Base-by-base conservation (phyloP, 2,113 vertebrate genomes). In the Takifugu bimaculatus region DNA sequence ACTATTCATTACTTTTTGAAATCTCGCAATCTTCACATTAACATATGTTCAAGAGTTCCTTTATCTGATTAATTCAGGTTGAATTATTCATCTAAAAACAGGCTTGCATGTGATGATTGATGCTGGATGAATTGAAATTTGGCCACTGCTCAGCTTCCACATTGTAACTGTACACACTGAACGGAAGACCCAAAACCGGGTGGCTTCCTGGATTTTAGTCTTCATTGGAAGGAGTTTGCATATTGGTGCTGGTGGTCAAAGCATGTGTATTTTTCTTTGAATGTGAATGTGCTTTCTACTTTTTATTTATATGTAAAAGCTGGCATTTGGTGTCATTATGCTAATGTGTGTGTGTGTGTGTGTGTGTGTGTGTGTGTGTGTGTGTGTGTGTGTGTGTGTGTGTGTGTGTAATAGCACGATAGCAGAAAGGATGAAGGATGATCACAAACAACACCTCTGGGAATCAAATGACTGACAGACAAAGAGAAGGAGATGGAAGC, bases 351-450 rank as follows among this genome's bases (percentile, higher is more conserved):
- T 53, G 51, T 29, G 51, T 2, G 28, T n/a, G 20, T 4, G 39
- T 27, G 57, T 60, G 50, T 63, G 63, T 39, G 73, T 42, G 62
- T 35, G 29, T 51, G 39, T 55, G 29, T 28, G 60, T 52, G 43
- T 48, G 45, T 20, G 25, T 9, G 10, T 20, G 51, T 10, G 14
- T 2, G 32, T 20, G 57, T 54, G 67, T 20, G 20, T 20, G 20
- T 20, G 20, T 20, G 75, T 68, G 62, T 73, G 66, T 79, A 48
- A 72, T 27, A 69, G 58, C 63, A 73, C 78, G 86, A 86, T 84
- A 85, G 5, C 70, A 71, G 83, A 79, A 62, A 68, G 81, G 81
- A 88, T 84, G 85, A 85, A 87, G 87, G 87, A 85, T 89, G 87
- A 89, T 89, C 81, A 86, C 82, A 84, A 58, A 81, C 80, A 86